These are phyloP conservation scores for Drosophila quinaria DNA, from an alignment of 2,888 invertebrate genomes.

Conservation along the genomic window DNA sequence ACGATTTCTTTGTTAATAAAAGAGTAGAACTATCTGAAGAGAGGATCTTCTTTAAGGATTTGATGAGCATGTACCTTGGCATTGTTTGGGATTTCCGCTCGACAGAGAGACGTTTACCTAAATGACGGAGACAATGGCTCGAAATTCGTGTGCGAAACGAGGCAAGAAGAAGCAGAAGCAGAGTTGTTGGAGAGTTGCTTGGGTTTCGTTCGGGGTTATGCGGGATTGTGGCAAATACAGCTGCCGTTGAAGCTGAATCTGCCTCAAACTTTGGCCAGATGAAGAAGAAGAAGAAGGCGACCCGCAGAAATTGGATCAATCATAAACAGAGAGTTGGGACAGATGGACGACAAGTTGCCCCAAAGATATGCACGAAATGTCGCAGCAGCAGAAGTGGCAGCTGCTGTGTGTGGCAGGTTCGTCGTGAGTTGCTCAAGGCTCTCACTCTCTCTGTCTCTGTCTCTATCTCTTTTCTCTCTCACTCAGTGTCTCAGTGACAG, in stretches of 20 bases:
- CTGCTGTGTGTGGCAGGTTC: slow-evolving; percentile 59
- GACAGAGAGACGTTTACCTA: slow-evolving; percentile 1
- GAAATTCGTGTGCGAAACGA: not conserved
- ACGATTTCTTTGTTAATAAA: not conserved
- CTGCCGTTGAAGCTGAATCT: not conserved
- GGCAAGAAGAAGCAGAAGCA: not conserved
- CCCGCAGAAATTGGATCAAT: slow-evolving; percentile 83
- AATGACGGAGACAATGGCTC: slow-evolving; percentile 2
- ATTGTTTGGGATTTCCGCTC: slow-evolving; percentile 10
- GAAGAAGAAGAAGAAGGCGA: not conserved
- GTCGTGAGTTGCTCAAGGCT: slow-evolving; percentile 34
- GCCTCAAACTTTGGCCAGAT: slow-evolving; percentile 4
- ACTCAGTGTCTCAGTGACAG: slow-evolving; percentile 22
- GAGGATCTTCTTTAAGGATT: slow-evolving; percentile 1
- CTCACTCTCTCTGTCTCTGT: not conserved
- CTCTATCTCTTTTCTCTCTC: not conserved
- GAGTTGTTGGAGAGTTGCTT: not conserved
- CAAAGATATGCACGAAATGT: slow-evolving; percentile 53
- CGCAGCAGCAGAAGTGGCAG: slow-evolving; percentile 35
- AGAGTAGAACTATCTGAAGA: not conserved
- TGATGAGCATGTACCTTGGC: slow-evolving; percentile 1
- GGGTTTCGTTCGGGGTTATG: slow-evolving; percentile 7
- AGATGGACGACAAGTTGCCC: slow-evolving; percentile 28
- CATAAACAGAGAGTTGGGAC: slow-evolving; percentile 38
- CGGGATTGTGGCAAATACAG: slow-evolving; percentile 27